Evolutionary conservation across 2,888 invertebrate genomes (phyloP).

Genomic region (Hybos culiciformis): DNA sequence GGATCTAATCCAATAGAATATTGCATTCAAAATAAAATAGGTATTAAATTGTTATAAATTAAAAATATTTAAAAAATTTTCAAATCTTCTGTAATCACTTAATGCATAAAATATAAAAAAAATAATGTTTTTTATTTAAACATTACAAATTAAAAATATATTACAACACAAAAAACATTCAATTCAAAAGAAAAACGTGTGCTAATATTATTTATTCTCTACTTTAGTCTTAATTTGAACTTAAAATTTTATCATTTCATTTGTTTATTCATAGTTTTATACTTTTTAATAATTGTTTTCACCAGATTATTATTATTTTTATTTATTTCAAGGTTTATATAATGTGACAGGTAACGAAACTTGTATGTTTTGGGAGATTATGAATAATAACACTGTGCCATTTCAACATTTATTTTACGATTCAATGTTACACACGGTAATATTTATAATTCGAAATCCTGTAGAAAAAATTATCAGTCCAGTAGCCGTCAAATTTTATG

Average conservation of each 20-base stretch:
- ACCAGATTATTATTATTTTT: neutral
- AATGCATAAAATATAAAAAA: too few relatives aligned
- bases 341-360: constrained; percentile 68
- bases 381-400: constrained; percentile 45
- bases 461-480: constrained; percentile 54
- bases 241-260: too few relatives aligned
- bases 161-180: too few relatives aligned
- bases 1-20: constrained; percentile 62
- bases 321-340: constrained; percentile 25
- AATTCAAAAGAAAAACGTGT: too few relatives aligned
- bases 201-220: too few relatives aligned
- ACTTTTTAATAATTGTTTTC: neutral
- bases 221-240: too few relatives aligned
- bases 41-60: too few relatives aligned
- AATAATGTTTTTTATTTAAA: neutral
- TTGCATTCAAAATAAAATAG: constrained; percentile 51
- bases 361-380: constrained; percentile 37
- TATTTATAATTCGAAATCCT: constrained; percentile 65
- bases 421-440: constrained; percentile 58
- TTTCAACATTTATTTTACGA: constrained; percentile 55
- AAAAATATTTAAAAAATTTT: too few relatives aligned
- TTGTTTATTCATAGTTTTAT: too few relatives aligned
- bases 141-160: too few relatives aligned
- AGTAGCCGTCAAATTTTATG: constrained; percentile 66
- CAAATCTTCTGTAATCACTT: too few relatives aligned